Evolutionary conservation across 2,888 invertebrate species (phyloP).

Genomic region (Eupeodes latifasciatus): DNA sequence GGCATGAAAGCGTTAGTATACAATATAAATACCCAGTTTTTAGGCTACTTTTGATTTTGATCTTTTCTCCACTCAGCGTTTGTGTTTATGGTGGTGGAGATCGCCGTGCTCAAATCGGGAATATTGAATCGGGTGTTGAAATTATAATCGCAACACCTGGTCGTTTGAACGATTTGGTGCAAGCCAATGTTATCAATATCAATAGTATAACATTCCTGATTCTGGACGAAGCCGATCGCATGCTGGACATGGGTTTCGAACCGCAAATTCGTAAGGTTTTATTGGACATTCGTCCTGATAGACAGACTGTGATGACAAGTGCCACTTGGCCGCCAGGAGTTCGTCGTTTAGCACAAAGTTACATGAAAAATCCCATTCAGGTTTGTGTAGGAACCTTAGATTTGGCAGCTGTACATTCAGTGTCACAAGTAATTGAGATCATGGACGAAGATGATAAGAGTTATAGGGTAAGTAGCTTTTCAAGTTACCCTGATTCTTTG

Average conservation of each 20-base stretch:
- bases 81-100: conserved; percentile 97
- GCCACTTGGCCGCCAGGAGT: conserved; percentile 98
- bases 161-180: conserved; percentile 94
- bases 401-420: conserved; percentile 94
- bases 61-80: conserved; percentile 85
- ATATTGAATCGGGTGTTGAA: conserved; percentile 92
- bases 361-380: conserved; percentile 95
- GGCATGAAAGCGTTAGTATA: conserved; percentile 91
- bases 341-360: conserved; percentile 92
- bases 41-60: conserved; percentile 13
- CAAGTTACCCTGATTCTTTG: too few species aligned
- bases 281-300: conserved; percentile 92
- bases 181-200: conserved; percentile 89
- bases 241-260: conserved; percentile 95
- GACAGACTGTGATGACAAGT: conserved; percentile 98
- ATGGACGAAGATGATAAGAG: conserved; percentile 90
- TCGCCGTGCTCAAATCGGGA: conserved; percentile 90
- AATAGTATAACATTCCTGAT: conserved; percentile 93
- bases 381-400: conserved; percentile 95
- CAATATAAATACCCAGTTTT: not conserved
- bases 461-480: conserved; percentile 78
- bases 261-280: conserved; percentile 94
- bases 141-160: conserved; percentile 98
- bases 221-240: conserved; percentile 95
- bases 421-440: conserved; percentile 91